Percentiles rank a stretch among this genome's conserved stretches.
Conservation (phyloP, 2,888 invertebrate species). For the Mayetiola destructor region DNA sequence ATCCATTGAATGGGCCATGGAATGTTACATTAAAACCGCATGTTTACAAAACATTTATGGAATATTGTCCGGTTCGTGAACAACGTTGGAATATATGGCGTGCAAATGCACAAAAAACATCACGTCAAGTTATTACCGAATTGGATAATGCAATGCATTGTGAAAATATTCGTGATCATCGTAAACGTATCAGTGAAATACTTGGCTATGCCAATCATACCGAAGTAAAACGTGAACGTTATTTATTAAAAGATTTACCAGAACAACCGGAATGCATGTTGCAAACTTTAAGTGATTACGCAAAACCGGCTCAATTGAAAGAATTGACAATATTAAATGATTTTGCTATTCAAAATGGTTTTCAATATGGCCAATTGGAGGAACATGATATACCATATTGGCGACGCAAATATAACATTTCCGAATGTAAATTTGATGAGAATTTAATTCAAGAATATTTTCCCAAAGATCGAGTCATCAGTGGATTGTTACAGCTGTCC, state of each 20-base stretch:
- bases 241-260: constrained; percentile 65
- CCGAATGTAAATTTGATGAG: constrained; percentile 53
- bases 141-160: constrained; percentile 57
- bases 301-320: constrained; percentile 56
- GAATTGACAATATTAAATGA: constrained; percentile 57
- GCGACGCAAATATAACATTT: constrained; percentile 58
- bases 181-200: constrained; percentile 55
- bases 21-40: constrained; percentile 59
- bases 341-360: constrained; percentile 60
- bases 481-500: constrained; percentile 59
- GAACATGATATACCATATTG: constrained; percentile 82
- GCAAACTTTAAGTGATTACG: constrained; percentile 48
- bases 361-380: constrained; percentile 46
- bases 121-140: constrained; percentile 46
- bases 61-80: constrained; percentile 66
- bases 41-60: constrained; percentile 59
- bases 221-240: constrained; percentile 85
- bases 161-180: constrained; percentile 58
- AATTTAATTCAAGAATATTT: constrained; percentile 65
- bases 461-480: constrained; percentile 63
- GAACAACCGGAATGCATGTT: constrained; percentile 59
- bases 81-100: constrained; percentile 77
- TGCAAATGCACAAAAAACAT: constrained; percentile 56
- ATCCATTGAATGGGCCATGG: constrained; percentile 66
- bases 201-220: constrained; percentile 67